phyloP scores from a whole-genome alignment of 2,113 vertebrate genomes.

The Chionodraco myersi region DNA sequence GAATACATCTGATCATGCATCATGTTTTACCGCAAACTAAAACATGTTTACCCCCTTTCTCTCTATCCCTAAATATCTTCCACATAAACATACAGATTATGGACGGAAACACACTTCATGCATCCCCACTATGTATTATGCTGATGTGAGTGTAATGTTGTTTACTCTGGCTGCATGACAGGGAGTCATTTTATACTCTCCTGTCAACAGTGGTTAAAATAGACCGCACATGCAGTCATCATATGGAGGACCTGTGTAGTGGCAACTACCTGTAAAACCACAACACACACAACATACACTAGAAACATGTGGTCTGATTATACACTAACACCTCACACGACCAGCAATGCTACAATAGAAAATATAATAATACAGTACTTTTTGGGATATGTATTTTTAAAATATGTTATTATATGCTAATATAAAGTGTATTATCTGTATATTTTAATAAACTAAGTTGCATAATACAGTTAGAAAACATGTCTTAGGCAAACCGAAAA shows the following conservation, averaged over 20 bases:
- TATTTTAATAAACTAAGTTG: no score
- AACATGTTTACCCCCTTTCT: not conserved
- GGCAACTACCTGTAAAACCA: not conserved
- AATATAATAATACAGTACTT: not conserved
- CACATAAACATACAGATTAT: not conserved
- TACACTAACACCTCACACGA: not conserved
- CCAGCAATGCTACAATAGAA: not conserved
- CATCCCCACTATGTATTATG: slow-evolving; percentile 26
- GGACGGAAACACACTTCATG: slow-evolving; percentile 14
- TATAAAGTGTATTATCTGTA: no score
- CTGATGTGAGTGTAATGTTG: slow-evolving; percentile 29
- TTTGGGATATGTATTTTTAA: no score
- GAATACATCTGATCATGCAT: not conserved
- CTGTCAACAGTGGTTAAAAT: slow-evolving; percentile 26
- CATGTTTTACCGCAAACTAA: slow-evolving; percentile 3
- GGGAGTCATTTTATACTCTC: slow-evolving; percentile 19
- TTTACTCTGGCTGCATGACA: slow-evolving; percentile 38
- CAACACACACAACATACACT: slow-evolving; percentile 35
- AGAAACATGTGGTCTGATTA: slow-evolving; percentile 8
- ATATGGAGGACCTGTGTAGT: slow-evolving; percentile 18
- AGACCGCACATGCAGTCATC: slow-evolving; percentile 14
- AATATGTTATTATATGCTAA: no score
- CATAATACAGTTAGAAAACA: no score
- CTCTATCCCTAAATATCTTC: not conserved
- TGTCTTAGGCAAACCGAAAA: no score